phyloP scores from a whole-genome alignment of 2,113 vertebrate species.

The Gracilinanus agilis region DNA sequence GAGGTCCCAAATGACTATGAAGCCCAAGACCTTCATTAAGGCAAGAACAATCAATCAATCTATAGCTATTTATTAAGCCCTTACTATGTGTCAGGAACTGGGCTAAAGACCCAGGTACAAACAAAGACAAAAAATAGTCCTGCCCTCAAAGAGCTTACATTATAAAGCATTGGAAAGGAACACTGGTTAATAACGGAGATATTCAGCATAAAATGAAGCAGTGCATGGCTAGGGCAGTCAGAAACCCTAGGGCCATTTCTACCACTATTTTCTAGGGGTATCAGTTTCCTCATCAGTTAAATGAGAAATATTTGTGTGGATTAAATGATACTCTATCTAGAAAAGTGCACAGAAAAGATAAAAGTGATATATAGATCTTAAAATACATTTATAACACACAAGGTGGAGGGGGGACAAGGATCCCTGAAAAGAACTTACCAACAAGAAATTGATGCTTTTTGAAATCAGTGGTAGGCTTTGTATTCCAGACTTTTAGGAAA shows the following conservation, averaged over 20 bases:
- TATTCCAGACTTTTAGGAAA: background rate
- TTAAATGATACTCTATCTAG: conserved; percentile 16
- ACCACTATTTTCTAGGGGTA: background rate
- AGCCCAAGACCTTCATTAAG: background rate
- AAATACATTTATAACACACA: background rate
- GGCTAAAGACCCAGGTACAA: background rate
- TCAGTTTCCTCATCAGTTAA: background rate
- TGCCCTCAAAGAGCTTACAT: background rate
- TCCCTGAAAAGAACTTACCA: background rate
- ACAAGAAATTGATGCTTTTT: background rate
- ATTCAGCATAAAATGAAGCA: background rate
- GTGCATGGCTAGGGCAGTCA: background rate
- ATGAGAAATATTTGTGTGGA: background rate
- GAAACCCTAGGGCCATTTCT: conserved; percentile 8
- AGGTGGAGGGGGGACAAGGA: background rate
- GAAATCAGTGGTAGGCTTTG: background rate
- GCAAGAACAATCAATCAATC: background rate
- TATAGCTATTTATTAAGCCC: background rate
- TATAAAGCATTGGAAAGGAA: background rate
- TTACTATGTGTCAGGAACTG: background rate
- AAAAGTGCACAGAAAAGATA: background rate
- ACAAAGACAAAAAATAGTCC: background rate
- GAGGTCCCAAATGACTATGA: conserved; percentile 12
- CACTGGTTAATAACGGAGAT: background rate
- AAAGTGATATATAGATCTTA: background rate